phyloP scores from a whole-genome alignment of 2,888 invertebrate species.

The Amaurobius ferox region DNA sequence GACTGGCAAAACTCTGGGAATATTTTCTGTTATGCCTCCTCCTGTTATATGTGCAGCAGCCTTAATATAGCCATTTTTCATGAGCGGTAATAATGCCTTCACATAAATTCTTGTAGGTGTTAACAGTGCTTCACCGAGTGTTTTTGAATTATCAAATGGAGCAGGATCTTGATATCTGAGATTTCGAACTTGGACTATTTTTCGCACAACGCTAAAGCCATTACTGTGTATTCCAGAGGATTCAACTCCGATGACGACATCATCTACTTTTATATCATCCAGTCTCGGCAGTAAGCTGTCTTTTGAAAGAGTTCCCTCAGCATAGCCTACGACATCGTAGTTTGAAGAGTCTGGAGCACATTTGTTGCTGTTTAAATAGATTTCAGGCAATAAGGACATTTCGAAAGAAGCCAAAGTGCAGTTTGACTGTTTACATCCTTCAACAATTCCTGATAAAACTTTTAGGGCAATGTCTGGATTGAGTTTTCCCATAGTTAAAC shows the following conservation, averaged over 20 bases:
- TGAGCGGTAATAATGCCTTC: constrained; percentile 84
- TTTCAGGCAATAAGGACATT: constrained; percentile 98
- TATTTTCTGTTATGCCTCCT: constrained; percentile 92
- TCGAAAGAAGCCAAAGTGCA: constrained; percentile 94
- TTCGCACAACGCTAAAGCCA: constrained; percentile 92
- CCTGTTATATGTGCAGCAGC: constrained; percentile 96
- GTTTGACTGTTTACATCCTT: constrained; percentile 90
- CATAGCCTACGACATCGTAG: constrained; percentile 97
- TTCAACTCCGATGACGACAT: constrained; percentile 89
- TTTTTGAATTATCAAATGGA: constrained; percentile 82
- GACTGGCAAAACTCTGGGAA: constrained; percentile 88
- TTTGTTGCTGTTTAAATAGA: constrained; percentile 84
- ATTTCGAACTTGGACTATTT: constrained; percentile 84
- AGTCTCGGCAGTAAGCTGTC: constrained; percentile 84
- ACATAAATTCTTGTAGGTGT: constrained; percentile 93
- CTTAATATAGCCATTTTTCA: constrained; percentile 86
- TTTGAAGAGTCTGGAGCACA: constrained; percentile 78
- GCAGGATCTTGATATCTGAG: constrained; percentile 85
- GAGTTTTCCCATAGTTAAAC: constrained; percentile 92
- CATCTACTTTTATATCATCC: constrained; percentile 84
- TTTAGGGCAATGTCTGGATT: constrained; percentile 86
- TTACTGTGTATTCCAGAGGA: constrained; percentile 96
- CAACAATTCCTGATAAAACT: constrained; percentile 90
- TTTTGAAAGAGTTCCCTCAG: constrained; percentile 93
- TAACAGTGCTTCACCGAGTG: constrained; percentile 89